Base-by-base conservation (phyloP, 2,888 invertebrate genomes). In the Anticlea derivata region DNA sequence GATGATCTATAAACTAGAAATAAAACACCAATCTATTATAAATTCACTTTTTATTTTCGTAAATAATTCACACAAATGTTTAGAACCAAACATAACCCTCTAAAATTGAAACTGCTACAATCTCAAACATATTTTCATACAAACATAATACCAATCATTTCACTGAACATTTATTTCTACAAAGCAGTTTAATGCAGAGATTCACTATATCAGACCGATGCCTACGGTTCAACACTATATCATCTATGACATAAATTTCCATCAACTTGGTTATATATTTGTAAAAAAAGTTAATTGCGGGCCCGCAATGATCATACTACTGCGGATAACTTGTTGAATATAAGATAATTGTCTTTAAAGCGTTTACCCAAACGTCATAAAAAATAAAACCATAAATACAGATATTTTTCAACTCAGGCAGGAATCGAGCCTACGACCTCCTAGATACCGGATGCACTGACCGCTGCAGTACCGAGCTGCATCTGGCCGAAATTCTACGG, bases 191-290 rank as follows among this genome's bases (percentile, higher is more conserved):
- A 41, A 35, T 31, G 34, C 37, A 31, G 51, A 41, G 24, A 29
- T 45, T 29, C 31, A 35, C 49, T 50, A 51, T 30, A 31, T 31
- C 45, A 27, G 38, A 24, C 20, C 40, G 3, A 53, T 44, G 31
- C 51, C 58, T 58, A 51, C 52, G 10, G 39, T n/a, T 50, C 31
- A 51, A 58, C n/a, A n/a, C n/a, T n/a, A n/a, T n/a, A n/a, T n/a
- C 48, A 50, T 45, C 53, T 22, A 50, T 51, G 48, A 54, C 41
- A 39, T 27, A 49, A 27, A 47, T 31, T 39, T 48, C 40, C 35
- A 27, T 44, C 40, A 50, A 55, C 46, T 49, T 46, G 49, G 49
- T 44, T 49, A 57, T 12, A 23, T 23, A 6, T 3, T 17, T 34
- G 45, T 23, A 27, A 38, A 44, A 38, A 22, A 10, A 39, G 1